Base-by-base conservation (phyloP, 1,140 invertebrate species). In the Heterodera carotae region DNA sequence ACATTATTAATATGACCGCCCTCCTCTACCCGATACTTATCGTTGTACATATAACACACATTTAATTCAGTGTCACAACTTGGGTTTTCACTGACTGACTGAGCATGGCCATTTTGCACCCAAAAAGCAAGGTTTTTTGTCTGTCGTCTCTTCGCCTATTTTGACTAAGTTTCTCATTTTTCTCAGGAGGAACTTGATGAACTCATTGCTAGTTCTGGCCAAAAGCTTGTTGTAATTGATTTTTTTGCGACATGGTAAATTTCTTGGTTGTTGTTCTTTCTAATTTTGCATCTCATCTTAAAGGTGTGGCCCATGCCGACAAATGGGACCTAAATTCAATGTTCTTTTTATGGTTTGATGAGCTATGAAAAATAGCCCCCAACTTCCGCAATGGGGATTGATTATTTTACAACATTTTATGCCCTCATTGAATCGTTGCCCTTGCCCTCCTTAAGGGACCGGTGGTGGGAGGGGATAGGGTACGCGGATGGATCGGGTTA, bases 201-300 rank as follows among this genome's bases (percentile, higher is more conserved):
- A 60, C 76, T 86, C n/a, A 31, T 80, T 59, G 60, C 82, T 29
- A 92, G 92, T 79, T 93, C 94, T 56, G 93, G 93, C 22, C 89
- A 91, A 25, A 93, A 93, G 84, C 89, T 98, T 83, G 92, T 97
- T 33, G 92, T 97, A 31, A 92, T 98, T 74, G 94, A 97, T 86
- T 91, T 91, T 80, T 90, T 85, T 83, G 91, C 91, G 29, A 88
- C 87, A 5, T 91, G 72, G 72, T 74, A 62, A 1, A 29, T 15
- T 34, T 29, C n/a, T 72, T 39, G 15, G 3, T 62, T n/a, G 8
- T 39, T 33, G 12, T 12, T 10, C 8, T 31, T 71, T 36, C n/a
- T 27, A 25, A 25, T 73, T 73, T 18, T 31, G 15, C 10, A 22
- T 25, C 34, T 2, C 18, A 8, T 62, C n/a, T 62, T 59, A 31